Conservation (phyloP, 1,140 invertebrate genomes). For the Caenorhabditis remanei region DNA sequence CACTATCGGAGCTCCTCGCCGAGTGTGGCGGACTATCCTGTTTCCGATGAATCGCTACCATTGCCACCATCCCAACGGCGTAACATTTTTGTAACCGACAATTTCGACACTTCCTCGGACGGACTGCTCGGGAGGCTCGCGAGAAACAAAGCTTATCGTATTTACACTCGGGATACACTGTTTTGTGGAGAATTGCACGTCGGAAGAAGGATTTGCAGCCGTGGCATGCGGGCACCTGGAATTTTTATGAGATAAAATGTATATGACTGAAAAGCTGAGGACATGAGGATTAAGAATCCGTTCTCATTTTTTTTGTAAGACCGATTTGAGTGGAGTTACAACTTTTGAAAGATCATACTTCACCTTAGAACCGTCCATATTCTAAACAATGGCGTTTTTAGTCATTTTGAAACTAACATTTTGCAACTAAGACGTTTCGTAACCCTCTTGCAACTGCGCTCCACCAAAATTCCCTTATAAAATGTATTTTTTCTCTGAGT, state of each 20-base stretch:
- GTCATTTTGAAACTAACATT: no score
- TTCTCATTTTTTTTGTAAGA: no score
- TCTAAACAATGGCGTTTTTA: no score
- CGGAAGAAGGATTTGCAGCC: conserved; percentile 39
- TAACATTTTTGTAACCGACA: conserved; percentile 33
- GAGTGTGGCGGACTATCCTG: not conserved
- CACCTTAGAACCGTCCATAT: no score
- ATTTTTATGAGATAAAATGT: not conserved
- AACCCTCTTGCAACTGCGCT: no score
- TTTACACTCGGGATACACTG: conserved; percentile 10
- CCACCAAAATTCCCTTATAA: no score
- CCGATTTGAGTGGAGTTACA: no score
- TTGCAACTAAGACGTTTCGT: no score
- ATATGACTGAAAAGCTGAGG: no score
- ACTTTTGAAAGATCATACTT: no score
- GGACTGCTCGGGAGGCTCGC: not conserved
- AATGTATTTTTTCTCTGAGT: no score
- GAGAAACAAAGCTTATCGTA: conserved; percentile 39
- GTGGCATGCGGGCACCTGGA: conserved; percentile 26
- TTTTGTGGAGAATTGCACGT: conserved; percentile 22
- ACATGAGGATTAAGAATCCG: no score
- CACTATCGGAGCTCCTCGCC: not conserved
- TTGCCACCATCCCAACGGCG: not conserved
- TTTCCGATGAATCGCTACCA: conserved; percentile 19
- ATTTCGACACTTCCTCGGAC: not conserved